phyloP scores from a whole-genome alignment of 2,888 invertebrate species.

The Agriopis aurantiaria region DNA sequence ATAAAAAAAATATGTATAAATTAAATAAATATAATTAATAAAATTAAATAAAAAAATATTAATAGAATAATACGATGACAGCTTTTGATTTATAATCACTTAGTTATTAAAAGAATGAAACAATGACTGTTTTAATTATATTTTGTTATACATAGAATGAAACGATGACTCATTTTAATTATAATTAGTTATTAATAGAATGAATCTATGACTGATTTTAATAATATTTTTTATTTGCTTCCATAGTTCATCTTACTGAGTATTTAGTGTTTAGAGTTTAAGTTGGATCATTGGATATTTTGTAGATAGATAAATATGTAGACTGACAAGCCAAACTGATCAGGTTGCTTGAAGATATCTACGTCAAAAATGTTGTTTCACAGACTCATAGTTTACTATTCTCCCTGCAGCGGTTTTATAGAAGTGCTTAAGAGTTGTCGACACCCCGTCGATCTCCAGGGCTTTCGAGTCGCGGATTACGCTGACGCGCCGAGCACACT shows the following conservation, averaged over 20 bases:
- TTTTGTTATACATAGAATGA: conserved; percentile 8
- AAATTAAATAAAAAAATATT: too few species aligned
- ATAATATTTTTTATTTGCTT: neutral
- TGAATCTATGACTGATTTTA: neutral
- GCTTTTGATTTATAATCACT: too few species aligned
- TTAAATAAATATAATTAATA: too few species aligned
- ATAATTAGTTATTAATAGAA: too few species aligned
- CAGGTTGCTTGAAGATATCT: too few species aligned
- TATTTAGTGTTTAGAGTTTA: too few species aligned
- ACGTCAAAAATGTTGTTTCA: neutral
- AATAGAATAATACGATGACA: neutral
- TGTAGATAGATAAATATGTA: too few species aligned
- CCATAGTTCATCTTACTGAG: too few species aligned
- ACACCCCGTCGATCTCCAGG: conserved; percentile 33
- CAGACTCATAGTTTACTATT: neutral
- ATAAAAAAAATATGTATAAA: too few species aligned
- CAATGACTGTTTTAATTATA: conserved; percentile 10
- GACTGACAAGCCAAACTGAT: too few species aligned
- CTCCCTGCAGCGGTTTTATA: conserved; percentile 8
- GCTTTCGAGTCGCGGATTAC: conserved; percentile 28
- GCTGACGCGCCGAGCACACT: conserved; percentile 32
- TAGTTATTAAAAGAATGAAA: too few species aligned
- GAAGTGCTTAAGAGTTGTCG: conserved; percentile 35
- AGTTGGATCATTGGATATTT: too few species aligned
- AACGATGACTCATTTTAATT: neutral